These are phyloP conservation scores for Mormyrus lacerda DNA, from an alignment of 2,113 vertebrate genomes.

Conservation along the genomic window DNA sequence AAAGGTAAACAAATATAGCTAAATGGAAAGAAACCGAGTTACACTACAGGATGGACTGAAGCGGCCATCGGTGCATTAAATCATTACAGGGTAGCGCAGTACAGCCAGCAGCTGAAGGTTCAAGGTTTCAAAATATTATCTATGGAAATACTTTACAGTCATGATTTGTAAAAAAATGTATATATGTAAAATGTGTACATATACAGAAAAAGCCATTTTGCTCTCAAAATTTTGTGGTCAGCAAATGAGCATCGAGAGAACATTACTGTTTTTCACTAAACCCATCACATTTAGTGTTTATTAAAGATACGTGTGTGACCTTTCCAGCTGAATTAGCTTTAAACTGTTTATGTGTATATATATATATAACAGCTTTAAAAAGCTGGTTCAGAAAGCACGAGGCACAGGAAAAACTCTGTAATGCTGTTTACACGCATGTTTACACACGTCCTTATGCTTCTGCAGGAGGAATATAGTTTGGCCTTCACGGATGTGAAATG, in stretches of 20 bases:
- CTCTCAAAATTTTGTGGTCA: not conserved
- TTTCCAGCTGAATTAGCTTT: not conserved
- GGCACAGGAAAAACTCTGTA: not conserved
- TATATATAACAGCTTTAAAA: not conserved
- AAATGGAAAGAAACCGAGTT: not conserved
- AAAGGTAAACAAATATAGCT: not conserved
- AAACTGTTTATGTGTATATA: not conserved
- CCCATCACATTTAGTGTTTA: not conserved
- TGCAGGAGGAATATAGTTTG: not conserved
- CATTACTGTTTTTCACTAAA: not conserved
- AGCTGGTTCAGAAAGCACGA: not conserved
- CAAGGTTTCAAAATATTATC: not conserved
- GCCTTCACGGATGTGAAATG: not conserved
- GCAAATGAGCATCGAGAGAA: not conserved
- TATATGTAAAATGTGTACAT: not conserved
- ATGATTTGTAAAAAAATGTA: not conserved
- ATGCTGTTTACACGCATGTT: not conserved
- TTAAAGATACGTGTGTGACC: not conserved
- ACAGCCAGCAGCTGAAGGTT: not conserved
- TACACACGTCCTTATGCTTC: not conserved
- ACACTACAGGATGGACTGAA: not conserved
- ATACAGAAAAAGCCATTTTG: not conserved
- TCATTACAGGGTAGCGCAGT: not conserved
- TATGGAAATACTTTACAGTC: not conserved
- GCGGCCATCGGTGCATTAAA: not conserved